phyloP scores from a whole-genome alignment of 2,797 vertebrate genomes.

The Busarellus nigricollis region DNA sequence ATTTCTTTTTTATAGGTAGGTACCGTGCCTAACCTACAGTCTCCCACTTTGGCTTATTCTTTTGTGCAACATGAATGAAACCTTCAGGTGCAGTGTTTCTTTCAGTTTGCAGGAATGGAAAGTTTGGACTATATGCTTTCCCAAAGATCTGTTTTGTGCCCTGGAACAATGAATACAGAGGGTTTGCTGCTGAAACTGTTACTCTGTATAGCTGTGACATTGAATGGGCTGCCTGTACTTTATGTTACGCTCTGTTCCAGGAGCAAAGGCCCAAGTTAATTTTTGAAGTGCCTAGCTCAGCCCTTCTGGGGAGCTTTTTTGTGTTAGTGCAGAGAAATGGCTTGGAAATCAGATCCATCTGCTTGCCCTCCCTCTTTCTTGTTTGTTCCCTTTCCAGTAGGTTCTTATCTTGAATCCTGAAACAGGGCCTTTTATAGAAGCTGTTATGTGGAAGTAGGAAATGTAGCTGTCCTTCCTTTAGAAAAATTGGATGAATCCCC shows the following conservation, averaged over 20 bases:
- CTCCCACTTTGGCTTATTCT: neutral
- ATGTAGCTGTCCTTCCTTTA: neutral
- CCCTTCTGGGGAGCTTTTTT: neutral
- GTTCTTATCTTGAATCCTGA: neutral
- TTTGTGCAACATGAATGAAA: neutral
- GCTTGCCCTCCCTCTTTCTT: neutral
- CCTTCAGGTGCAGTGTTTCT: neutral
- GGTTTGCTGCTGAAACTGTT: neutral
- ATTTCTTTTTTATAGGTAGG: neutral
- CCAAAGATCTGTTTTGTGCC: neutral
- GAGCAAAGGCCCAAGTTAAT: neutral
- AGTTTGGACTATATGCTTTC: neutral
- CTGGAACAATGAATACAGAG: neutral
- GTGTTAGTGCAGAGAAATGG: neutral
- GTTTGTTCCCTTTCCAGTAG: neutral
- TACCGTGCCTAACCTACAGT: rapidly evolving
- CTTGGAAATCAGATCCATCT: neutral
- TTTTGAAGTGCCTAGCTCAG: neutral
- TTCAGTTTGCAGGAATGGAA: neutral
- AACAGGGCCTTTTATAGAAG: neutral
- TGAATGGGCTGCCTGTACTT: neutral
- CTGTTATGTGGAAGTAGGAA: neutral
- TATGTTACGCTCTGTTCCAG: neutral
- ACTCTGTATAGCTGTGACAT: rapidly evolving
- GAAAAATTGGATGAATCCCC: neutral